Percentiles rank a stretch among this genome's conserved stretches.
phyloP scores from a whole-genome alignment of 2,888 invertebrate species.

The Pristionchus maxplancki region DNA sequence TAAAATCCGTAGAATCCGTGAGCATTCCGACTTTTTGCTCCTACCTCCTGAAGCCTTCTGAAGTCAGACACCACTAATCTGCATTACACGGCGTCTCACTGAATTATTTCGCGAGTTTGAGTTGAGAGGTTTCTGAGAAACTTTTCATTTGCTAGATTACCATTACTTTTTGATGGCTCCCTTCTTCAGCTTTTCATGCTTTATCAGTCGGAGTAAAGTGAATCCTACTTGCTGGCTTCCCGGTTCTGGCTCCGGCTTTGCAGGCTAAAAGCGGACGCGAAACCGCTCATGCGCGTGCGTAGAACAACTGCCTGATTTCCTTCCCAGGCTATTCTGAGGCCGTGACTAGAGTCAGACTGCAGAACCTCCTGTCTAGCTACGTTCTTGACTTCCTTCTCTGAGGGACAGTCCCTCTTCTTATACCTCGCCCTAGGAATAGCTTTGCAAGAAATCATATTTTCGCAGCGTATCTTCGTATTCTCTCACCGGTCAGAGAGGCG shows the following conservation, averaged over 20 bases:
- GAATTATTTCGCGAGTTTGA: not conserved
- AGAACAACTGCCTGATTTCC: not conserved
- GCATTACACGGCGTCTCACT: not conserved
- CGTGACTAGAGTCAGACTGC: not conserved
- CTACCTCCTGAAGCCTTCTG: not conserved
- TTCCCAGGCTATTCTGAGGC: not conserved
- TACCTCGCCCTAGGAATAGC: too few species aligned
- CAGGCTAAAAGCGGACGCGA: not conserved
- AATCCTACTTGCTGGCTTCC: not conserved
- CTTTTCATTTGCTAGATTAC: not conserved
- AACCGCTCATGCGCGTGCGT: constrained; percentile 6
- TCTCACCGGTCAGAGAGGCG: too few species aligned
- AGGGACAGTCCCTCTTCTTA: not conserved
- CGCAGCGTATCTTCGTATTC: too few species aligned
- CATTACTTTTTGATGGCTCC: too few species aligned
- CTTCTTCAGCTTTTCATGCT: not conserved
- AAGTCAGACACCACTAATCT: not conserved
- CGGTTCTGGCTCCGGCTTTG: not conserved
- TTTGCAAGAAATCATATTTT: not conserved
- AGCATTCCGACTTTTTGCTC: too few species aligned
- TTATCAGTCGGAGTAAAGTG: too few species aligned
- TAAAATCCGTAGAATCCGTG: too few species aligned
- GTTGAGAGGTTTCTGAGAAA: not conserved
- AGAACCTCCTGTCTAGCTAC: not conserved
- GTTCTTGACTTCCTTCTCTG: too few species aligned